phyloP scores from a whole-genome alignment of 2,797 vertebrate species.

The Falco peregrinus region DNA sequence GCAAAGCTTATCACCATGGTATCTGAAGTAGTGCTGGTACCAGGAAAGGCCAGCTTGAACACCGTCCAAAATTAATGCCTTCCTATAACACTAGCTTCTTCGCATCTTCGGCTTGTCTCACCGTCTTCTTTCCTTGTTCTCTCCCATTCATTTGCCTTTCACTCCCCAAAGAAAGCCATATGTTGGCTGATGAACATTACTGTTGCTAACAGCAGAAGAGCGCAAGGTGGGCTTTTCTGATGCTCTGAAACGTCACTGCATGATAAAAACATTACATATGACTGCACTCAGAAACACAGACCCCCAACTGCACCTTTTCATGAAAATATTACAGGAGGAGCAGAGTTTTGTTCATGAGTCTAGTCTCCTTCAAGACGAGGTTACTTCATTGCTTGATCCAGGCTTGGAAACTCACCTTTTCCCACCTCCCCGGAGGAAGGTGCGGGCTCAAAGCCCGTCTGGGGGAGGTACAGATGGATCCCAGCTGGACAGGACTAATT shows the following conservation, averaged over 20 bases:
- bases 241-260: not conserved
- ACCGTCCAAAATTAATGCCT: not conserved
- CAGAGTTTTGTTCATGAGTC: not conserved
- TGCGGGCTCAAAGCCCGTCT: not conserved
- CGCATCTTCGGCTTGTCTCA: not conserved
- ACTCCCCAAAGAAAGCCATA: not conserved
- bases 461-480: not conserved
- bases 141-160: not conserved
- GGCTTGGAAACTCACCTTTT: not conserved
- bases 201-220: not conserved
- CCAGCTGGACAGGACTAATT: not conserved
- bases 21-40: conserved; percentile 30
- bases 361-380: not conserved
- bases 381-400: not conserved
- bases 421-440: not conserved
- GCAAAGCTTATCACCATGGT: conserved; percentile 54
- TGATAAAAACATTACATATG: not conserved
- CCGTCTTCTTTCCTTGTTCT: not conserved
- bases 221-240: not conserved
- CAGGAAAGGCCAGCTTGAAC: not conserved
- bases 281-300: not conserved
- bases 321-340: not conserved
- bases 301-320: not conserved
- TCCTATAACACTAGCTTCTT: not conserved
- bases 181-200: accelerated